Percentiles rank a stretch among this genome's conserved stretches.
phyloP scores from a whole-genome alignment of 1,140 invertebrate species.

The Aphis craccivora region DNA sequence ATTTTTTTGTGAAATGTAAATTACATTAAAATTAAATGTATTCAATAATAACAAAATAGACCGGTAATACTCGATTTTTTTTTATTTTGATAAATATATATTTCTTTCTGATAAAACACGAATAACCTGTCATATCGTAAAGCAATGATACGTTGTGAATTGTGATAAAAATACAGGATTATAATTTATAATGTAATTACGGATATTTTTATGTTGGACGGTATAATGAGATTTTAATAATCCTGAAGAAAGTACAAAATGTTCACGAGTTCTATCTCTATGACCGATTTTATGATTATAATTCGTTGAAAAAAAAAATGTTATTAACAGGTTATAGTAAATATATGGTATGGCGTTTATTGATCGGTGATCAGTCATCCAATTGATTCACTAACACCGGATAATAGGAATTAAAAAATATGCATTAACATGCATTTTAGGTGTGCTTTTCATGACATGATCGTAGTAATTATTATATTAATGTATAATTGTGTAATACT shows the following conservation, averaged over 20 bases:
- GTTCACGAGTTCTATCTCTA: background rate
- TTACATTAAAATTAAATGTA: slow-evolving; percentile 9
- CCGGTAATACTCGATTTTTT: background rate
- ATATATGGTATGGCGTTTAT: background rate
- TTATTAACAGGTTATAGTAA: background rate
- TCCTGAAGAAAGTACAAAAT: background rate
- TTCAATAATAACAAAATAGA: background rate
- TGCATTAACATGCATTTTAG: background rate
- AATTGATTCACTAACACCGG: background rate
- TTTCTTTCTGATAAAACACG: background rate
- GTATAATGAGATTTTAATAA: background rate
- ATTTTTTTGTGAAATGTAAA: background rate
- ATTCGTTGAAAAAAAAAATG: background rate
- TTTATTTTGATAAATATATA: background rate
- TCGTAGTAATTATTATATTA: background rate
- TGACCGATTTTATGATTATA: background rate
- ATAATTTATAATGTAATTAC: background rate
- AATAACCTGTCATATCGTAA: background rate
- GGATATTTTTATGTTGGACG: background rate
- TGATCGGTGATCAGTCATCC: background rate
- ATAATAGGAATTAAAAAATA: background rate
- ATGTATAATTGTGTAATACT: background rate
- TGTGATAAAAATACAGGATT: background rate
- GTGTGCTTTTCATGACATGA: background rate
- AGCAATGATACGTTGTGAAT: background rate